A percentile compares a stretch with the other conserved stretches of the same genome.
phyloP scores from a whole-genome alignment of 2,888 invertebrate species.

The Achlya flavicornis region DNA sequence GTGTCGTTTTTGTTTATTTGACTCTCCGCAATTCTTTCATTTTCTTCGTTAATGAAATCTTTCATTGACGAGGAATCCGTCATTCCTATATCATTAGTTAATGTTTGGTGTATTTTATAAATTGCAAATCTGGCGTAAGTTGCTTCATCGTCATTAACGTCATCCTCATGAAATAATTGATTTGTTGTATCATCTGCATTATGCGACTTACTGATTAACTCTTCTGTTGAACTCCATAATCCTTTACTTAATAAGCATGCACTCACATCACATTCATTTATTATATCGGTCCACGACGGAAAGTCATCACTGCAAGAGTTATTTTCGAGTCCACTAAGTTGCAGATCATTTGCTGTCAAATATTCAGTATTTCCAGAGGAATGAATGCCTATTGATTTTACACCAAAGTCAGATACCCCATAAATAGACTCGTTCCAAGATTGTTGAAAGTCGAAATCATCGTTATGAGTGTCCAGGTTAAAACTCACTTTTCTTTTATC shows the following conservation, averaged over 20 bases:
- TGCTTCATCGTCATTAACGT: slow-evolving; percentile 42
- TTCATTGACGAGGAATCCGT: slow-evolving; percentile 71
- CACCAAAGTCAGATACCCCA: not conserved
- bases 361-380: not conserved
- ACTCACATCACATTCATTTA: slow-evolving; percentile 27
- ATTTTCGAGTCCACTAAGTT: not conserved
- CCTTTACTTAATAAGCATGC: slow-evolving; percentile 52
- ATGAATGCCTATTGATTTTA: not conserved
- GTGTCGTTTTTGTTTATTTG: slow-evolving; percentile 29
- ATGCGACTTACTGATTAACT: slow-evolving; percentile 62
- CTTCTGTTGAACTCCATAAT: slow-evolving; percentile 41
- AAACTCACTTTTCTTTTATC: slow-evolving; percentile 34
- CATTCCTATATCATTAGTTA: slow-evolving; percentile 56
- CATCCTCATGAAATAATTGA: slow-evolving; percentile 50
- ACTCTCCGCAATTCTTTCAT: slow-evolving; percentile 34
- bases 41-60: slow-evolving; percentile 49
- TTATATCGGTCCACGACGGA: slow-evolving; percentile 10
- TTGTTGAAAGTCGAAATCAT: slow-evolving; percentile 4
- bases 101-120: slow-evolving; percentile 65
- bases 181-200: slow-evolving; percentile 41
- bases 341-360: not conserved
- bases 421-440: slow-evolving; percentile 6
- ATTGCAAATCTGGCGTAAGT: slow-evolving; percentile 68
- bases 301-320: not conserved
- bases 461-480: not conserved